phyloP scores from a whole-genome alignment of 2,888 invertebrate genomes.

The Polymixis lichenea region DNA sequence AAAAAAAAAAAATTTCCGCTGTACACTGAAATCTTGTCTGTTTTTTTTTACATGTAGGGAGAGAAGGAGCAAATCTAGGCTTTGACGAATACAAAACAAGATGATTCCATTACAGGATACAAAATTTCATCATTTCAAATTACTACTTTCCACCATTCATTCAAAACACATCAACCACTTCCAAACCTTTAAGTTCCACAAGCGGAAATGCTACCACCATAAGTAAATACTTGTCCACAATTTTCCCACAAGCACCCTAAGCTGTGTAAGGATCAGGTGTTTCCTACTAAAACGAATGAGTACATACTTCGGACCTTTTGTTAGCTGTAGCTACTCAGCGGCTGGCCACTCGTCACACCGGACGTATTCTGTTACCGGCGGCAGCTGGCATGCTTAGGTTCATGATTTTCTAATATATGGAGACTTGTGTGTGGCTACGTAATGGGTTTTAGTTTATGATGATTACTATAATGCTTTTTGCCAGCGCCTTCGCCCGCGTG shows the following conservation, averaged over 20 bases:
- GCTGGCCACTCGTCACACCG: constrained; percentile 61
- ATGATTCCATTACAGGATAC: too few species aligned
- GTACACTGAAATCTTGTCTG: too few species aligned
- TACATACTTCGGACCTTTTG: constrained; percentile 60
- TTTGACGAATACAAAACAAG: too few species aligned
- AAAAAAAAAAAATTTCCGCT: too few species aligned
- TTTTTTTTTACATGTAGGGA: too few species aligned
- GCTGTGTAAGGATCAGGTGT: constrained; percentile 60
- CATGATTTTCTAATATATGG: constrained; percentile 51
- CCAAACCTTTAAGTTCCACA: not conserved
- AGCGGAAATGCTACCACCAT: constrained; percentile 39
- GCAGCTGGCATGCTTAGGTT: constrained; percentile 59
- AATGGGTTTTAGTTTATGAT: constrained; percentile 11
- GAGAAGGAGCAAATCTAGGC: too few species aligned
- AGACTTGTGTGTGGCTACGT: constrained; percentile 5
- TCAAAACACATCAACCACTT: not conserved
- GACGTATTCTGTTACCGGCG: constrained; percentile 66
- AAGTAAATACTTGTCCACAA: constrained; percentile 33
- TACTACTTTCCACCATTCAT: not conserved
- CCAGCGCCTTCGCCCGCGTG: too few species aligned
- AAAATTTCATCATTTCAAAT: too few species aligned
- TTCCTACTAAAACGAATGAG: constrained; percentile 51
- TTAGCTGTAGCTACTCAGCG: constrained; percentile 58
- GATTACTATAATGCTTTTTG: not conserved
- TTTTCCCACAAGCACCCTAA: constrained; percentile 56